These are phyloP conservation scores for Vireo griseus DNA, from an alignment of 2,797 vertebrate genomes.

Conservation along the genomic window DNA sequence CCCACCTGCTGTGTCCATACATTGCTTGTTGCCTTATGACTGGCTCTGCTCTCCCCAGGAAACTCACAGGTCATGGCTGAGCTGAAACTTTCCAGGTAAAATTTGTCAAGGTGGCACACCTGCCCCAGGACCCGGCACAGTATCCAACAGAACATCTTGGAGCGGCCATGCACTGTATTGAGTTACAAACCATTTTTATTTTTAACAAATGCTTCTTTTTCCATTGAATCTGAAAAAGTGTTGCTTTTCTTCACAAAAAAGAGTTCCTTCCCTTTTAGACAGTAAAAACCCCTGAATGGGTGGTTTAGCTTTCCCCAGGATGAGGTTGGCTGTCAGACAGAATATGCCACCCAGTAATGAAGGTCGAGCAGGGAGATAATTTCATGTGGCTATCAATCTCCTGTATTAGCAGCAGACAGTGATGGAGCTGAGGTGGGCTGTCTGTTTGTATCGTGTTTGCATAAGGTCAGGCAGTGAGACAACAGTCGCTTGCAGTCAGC, in stretches of 20 bases:
- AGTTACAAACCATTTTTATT: not conserved
- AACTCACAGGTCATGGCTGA: not conserved
- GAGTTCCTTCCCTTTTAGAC: slow-evolving; percentile 10
- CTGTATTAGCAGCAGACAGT: slow-evolving; percentile 68
- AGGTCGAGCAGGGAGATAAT: slow-evolving; percentile 69
- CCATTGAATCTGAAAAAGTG: not conserved
- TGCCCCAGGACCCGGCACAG: accelerated
- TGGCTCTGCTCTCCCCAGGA: not conserved
- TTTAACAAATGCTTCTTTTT: not conserved
- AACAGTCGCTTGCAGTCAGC: slow-evolving; percentile 75
- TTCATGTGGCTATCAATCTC: slow-evolving; percentile 70
- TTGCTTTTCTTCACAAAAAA: not conserved
- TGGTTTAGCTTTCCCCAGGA: slow-evolving; percentile 59
- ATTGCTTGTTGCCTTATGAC: not conserved
- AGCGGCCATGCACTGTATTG: not conserved
- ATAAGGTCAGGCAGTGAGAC: slow-evolving; percentile 77
- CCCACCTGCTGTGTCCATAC: not conserved
- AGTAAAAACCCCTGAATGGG: not conserved
- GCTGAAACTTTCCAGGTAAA: not conserved
- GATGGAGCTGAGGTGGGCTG: slow-evolving; percentile 77
- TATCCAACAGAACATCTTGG: not conserved
- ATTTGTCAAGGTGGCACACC: not conserved
- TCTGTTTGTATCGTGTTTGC: slow-evolving; percentile 78
- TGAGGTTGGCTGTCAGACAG: slow-evolving; percentile 59
- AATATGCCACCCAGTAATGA: slow-evolving; percentile 57